phyloP scores from a whole-genome alignment of 1,140 invertebrate genomes.

The Zeugodacus cucurbitae region DNA sequence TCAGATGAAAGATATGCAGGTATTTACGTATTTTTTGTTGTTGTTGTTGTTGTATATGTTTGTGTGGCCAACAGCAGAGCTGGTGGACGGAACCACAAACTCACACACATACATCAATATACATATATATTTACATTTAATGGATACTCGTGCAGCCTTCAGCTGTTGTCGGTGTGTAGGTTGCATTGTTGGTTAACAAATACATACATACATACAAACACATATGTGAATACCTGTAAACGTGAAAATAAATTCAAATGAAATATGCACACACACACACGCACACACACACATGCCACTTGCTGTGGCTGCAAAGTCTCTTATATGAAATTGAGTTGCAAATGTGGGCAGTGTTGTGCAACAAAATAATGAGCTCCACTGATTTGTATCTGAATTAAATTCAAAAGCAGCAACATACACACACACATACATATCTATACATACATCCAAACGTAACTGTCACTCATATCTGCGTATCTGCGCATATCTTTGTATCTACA shows the following conservation, averaged over 20 bases:
- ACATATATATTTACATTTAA: neutral
- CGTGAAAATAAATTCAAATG: neutral
- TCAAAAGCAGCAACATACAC: neutral
- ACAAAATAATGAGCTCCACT: constrained; percentile 29
- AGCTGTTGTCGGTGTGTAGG: neutral
- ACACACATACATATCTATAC: neutral
- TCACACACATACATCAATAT: neutral
- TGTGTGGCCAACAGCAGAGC: neutral
- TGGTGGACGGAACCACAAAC: neutral
- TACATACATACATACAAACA: neutral
- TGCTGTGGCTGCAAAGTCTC: neutral
- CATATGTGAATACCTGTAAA: neutral
- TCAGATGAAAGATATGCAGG: constrained; percentile 26
- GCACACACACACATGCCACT: neutral
- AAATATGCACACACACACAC: neutral
- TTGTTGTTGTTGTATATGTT: no score
- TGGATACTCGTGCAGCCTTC: neutral
- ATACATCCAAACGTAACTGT: neutral
- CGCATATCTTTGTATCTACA: neutral
- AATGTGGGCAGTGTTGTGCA: constrained; percentile 31
- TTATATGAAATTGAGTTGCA: constrained; percentile 27
- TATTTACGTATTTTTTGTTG: neutral
- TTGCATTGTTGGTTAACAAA: neutral
- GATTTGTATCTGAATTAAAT: constrained; percentile 31
- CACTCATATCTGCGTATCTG: neutral